Percentiles rank a stretch among this genome's conserved stretches.
Evolutionary conservation across 2,113 vertebrate species (phyloP).

Genomic region (Narcine bancroftii): DNA sequence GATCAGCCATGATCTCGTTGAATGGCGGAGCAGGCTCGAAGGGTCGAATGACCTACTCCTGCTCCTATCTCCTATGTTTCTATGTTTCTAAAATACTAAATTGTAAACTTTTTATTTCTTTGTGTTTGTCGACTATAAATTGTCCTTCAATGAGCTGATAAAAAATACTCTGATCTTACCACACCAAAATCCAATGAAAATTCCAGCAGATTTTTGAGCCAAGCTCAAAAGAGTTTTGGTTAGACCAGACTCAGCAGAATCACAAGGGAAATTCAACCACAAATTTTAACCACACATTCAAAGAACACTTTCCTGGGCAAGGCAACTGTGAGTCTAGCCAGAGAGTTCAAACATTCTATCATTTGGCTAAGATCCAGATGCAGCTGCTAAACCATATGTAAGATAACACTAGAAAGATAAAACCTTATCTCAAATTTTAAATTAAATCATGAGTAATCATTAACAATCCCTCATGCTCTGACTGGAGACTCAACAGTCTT

Average conservation of each 20-base stretch:
- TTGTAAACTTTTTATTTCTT: too few relatives aligned
- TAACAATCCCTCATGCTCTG: background rate
- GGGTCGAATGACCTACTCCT: too few relatives aligned
- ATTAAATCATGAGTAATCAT: background rate
- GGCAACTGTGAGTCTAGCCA: background rate
- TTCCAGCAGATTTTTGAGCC: background rate
- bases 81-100: too few relatives aligned
- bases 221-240: background rate
- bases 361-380: background rate
- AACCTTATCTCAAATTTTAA: background rate
- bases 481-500: background rate
- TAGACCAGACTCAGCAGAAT: background rate
- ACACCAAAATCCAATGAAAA: background rate
- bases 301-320: background rate
- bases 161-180: background rate
- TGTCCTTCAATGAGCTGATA: background rate
- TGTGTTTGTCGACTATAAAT: background rate
- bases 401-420: background rate
- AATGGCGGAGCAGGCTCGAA: too few relatives aligned
- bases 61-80: too few relatives aligned
- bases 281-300: background rate
- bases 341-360: background rate
- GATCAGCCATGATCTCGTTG: too few relatives aligned
- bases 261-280: background rate
- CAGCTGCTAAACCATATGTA: background rate